phyloP scores from a whole-genome alignment of 1,140 invertebrate species.

The Drosophila grimshawi region DNA sequence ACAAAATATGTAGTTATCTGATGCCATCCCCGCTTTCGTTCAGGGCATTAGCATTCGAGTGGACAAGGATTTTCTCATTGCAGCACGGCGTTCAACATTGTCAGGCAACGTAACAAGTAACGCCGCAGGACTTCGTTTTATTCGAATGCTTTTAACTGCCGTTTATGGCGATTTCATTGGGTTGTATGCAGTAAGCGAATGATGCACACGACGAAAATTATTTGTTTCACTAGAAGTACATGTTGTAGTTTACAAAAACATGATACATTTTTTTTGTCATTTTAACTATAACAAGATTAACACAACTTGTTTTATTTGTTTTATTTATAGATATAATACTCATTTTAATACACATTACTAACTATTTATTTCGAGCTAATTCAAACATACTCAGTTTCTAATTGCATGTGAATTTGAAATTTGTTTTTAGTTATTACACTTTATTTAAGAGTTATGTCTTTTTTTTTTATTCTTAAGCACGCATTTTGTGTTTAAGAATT shows the following conservation, averaged over 20 bases:
- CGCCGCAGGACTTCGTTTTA: constrained; percentile 64
- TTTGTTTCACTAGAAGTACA: not conserved
- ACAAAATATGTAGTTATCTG: constrained; percentile 18
- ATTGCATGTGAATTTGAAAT: too few relatives aligned
- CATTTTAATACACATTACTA: too few relatives aligned
- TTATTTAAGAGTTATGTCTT: too few relatives aligned
- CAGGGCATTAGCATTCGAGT: constrained; percentile 14
- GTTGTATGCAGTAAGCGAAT: constrained; percentile 34
- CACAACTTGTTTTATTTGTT: too few relatives aligned
- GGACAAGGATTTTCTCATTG: constrained; percentile 38
- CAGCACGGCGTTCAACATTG: constrained; percentile 54
- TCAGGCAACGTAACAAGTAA: constrained; percentile 72
- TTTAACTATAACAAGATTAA: too few relatives aligned
- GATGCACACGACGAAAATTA: constrained; percentile 30
- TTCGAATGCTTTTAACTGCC: constrained; percentile 64
- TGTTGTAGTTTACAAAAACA: not conserved
- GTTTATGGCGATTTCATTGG: constrained; percentile 56
- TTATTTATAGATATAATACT: too few relatives aligned
- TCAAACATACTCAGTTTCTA: too few relatives aligned
- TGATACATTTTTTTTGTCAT: not conserved
- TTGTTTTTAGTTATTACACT: too few relatives aligned
- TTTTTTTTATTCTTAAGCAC: not conserved
- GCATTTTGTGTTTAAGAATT: not conserved
- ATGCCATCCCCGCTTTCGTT: not conserved
- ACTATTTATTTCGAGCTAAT: too few relatives aligned